A percentile compares a stretch with the other conserved stretches of the same genome.
These are phyloP conservation scores for Trichonephila clavipes DNA, from an alignment of 1,140 invertebrate genomes.

Conservation along the genomic window DNA sequence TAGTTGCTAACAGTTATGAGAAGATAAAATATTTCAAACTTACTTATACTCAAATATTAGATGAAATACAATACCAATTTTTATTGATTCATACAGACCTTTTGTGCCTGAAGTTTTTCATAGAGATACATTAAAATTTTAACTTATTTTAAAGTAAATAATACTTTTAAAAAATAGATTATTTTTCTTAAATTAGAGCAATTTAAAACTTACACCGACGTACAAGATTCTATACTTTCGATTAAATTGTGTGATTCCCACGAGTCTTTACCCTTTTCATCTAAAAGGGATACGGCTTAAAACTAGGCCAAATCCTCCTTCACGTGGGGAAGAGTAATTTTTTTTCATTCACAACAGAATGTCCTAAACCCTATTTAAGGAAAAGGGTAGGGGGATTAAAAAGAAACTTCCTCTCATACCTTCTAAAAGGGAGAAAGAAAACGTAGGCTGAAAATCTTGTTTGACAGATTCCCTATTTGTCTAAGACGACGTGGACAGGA, in stretches of 20 bases:
- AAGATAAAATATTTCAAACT: too few species aligned
- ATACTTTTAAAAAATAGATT: too few species aligned
- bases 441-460: not conserved
- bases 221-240: not conserved
- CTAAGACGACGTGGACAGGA: not conserved
- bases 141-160: too few species aligned
- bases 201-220: not conserved
- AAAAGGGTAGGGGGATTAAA: not conserved
- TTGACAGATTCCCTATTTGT: not conserved
- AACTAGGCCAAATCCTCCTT: not conserved
- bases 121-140: too few species aligned
- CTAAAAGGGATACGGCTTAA: not conserved
- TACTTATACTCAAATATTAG: too few species aligned
- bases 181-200: not conserved
- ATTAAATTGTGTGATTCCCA: not conserved
- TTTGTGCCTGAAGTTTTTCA: too few species aligned
- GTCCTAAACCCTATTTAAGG: slow-evolving; percentile 41
- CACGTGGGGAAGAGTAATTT: not conserved
- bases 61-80: too few species aligned
- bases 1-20: too few species aligned
- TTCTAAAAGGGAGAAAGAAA: not conserved
- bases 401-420: not conserved
- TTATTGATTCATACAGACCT: too few species aligned
- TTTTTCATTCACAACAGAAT: not conserved
- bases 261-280: slow-evolving; percentile 5